Base-by-base conservation (phyloP, 2,888 invertebrate species). In the Agrochola lychnidis region DNA sequence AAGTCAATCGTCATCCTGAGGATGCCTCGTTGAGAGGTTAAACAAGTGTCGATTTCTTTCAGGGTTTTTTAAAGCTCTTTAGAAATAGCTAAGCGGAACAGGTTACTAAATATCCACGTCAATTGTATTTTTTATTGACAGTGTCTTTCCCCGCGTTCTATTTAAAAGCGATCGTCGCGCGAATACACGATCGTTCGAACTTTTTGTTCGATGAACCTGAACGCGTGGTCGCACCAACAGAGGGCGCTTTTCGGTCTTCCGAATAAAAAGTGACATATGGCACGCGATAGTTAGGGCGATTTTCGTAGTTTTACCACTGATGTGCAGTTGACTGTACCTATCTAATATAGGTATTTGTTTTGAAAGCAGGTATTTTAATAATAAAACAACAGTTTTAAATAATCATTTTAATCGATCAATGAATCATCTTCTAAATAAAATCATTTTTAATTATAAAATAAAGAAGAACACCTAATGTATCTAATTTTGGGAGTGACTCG, bases 341-440 rank as follows among this genome's bases (percentile, higher is more conserved):
- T 36, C 5, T 16, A 19, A 19, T 57, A 10, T 19, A 36, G 36
- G 36, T 36, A 22, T 25, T 30, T 22, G 9, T 30, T 61, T n/a
- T 62, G 36, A n/a, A 77, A 62, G 1, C 19, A 42, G 56, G 45
- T 36, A 40, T 48, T 22, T 36, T 1, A 63, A 51, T 4, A 87
- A 83, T 73, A 80, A 89, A 75, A 87, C 81, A 69, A 74, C 45
- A 69, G 22, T 73, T 81, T 85, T 93, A 93, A 94, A 94, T 94
- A 94, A 91, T 92, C 89, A 92, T 93, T 94, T 91, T 95, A 94
- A 93, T 94, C 92, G 91, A 91, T 93, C 91, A 93, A 94, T 93
- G 90, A 91, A 93, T 92, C 88, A 90, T 91, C 87, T 91, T 93
- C 91, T 91, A 92, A 93, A 92, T 91, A 91, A 92, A 92, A 92